Percentiles rank a stretch among this genome's conserved stretches.
Evolutionary conservation across 2,888 invertebrate species (phyloP).

Genomic region (Druceiella hillmani): DNA sequence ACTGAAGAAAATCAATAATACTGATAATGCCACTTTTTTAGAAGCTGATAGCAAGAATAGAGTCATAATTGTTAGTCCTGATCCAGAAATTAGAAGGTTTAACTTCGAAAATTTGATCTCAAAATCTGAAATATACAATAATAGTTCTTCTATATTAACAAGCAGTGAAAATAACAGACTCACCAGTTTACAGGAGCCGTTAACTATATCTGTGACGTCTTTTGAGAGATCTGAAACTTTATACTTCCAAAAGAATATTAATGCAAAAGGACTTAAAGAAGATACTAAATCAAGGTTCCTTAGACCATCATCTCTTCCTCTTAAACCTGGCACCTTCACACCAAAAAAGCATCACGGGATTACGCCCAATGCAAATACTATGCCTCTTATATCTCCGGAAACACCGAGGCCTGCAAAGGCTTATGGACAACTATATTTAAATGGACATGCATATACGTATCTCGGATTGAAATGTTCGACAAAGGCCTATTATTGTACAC

Average conservation of each 20-base stretch:
- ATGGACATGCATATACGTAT: constrained; percentile 90
- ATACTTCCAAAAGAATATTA: constrained; percentile 44
- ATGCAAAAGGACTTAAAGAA: constrained; percentile 32
- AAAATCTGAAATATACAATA: constrained; percentile 46
- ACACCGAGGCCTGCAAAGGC: constrained; percentile 87
- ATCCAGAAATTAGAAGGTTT: constrained; percentile 37
- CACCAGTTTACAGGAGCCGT: constrained; percentile 34
- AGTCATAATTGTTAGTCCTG: too few species aligned
- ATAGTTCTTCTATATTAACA: too few species aligned
- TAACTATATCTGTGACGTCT: constrained; percentile 24
- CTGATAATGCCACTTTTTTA: too few species aligned
- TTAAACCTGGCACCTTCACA: constrained; percentile 79
- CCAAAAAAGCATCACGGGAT: constrained; percentile 78
- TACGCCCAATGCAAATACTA: constrained; percentile 75
- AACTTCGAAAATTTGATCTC: constrained; percentile 51
- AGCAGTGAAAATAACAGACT: too few species aligned
- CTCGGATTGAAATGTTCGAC: constrained; percentile 87
- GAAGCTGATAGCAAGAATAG: too few species aligned
- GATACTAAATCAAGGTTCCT: constrained; percentile 62
- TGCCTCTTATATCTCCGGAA: constrained; percentile 84
- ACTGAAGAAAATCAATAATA: too few species aligned
- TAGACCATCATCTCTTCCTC: constrained; percentile 74
- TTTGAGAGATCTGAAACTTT: constrained; percentile 44
- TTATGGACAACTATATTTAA: constrained; percentile 82
- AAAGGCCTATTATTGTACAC: constrained; percentile 86